Evolutionary conservation across 2,888 invertebrate genomes (phyloP), one percentile per base, ranked within the genome.

Genomic region (Idaea biselata): DNA sequence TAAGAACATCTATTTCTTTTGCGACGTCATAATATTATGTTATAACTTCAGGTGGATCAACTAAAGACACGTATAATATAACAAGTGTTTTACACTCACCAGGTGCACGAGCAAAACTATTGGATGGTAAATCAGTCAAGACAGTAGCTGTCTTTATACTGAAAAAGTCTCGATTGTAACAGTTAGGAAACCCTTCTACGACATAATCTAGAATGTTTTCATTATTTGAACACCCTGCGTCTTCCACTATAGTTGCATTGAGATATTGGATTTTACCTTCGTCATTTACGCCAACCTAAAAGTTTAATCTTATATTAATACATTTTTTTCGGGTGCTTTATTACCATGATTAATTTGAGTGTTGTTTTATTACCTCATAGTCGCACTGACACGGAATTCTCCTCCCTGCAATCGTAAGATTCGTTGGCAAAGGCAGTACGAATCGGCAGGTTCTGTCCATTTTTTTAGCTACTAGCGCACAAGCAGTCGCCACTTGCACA

Each of bases 81-180:
- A 3, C 25, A 25, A 25, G 25, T 25, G 33, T 7, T 33, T 11
- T 7, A 7, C 25, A 65, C 75, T 69, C 78, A 94, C 95, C 95
- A 71, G 96, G 97, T 3, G 95, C 94, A 75, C 97, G 88, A 66
- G 94, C 94, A 60, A 93, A 95, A 0, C 96, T 95, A 70, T 96
- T 96, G 1, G 93, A 89, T 0, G 96, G 94, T 0, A 94, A 84
- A 76, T 97, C 95, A 0, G 96, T 96, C 17, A 92, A 79, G 0
- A 94, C 94, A 56, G 78, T 70, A 0, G 82, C 89, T 0, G 82
- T 82, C 60, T 77, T 88, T 1, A 92, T 72, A 55, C 86, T 88
- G 93, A 94, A 96, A 18, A 89, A 89, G 0, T 89, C 86, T 2
- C 80, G 70, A 58, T 93, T 87, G 75, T 96, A 95, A 72, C 94